Percentiles rank a stretch among this genome's conserved stretches.
Conservation (phyloP, 92 coral and sea anemone species). For the Epizoanthus stellaris region DNA sequence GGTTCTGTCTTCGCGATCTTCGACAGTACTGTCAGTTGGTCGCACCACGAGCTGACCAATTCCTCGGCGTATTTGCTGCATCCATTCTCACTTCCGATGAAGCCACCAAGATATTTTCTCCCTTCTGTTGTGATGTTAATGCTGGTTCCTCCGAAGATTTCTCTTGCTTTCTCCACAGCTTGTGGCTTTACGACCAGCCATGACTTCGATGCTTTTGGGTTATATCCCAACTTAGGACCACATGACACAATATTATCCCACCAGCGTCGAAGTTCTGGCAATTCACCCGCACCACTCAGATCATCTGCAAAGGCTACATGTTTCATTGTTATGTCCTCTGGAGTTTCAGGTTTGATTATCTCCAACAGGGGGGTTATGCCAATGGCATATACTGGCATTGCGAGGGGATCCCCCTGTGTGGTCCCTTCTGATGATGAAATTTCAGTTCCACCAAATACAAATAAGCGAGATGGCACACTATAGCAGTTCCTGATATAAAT, state of each 20-base stretch:
- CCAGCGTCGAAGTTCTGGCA: conserved; percentile 10
- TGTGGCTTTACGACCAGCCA: too few relatives aligned
- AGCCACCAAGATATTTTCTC: conserved; percentile 54
- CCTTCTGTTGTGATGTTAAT: conserved; percentile 52
- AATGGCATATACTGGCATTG: conserved; percentile 39
- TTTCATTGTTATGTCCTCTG: conserved; percentile 5
- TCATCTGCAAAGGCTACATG: neutral
- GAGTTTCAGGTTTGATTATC: conserved; percentile 3
- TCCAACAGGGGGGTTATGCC: conserved; percentile 29
- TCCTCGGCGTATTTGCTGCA: conserved; percentile 27
- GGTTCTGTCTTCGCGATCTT: conserved; percentile 52
- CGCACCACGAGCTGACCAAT: conserved; percentile 47
- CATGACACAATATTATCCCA: conserved; percentile 54
- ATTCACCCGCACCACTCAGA: neutral
- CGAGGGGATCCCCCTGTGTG: conserved; percentile 42
- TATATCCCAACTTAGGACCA: too few relatives aligned
- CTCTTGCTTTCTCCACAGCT: conserved; percentile 28
- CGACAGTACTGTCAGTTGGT: conserved; percentile 47
- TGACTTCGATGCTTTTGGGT: too few relatives aligned
- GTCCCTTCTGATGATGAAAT: conserved; percentile 42
- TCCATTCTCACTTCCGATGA: conserved; percentile 52
- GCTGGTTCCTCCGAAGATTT: conserved; percentile 19
- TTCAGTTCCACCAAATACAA: conserved; percentile 38
- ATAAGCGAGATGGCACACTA: conserved; percentile 18
- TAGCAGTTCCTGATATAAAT: neutral